These are phyloP conservation scores for Jordanella pulchra DNA, from an alignment of 2,797 vertebrate species.

Conservation along the genomic window DNA sequence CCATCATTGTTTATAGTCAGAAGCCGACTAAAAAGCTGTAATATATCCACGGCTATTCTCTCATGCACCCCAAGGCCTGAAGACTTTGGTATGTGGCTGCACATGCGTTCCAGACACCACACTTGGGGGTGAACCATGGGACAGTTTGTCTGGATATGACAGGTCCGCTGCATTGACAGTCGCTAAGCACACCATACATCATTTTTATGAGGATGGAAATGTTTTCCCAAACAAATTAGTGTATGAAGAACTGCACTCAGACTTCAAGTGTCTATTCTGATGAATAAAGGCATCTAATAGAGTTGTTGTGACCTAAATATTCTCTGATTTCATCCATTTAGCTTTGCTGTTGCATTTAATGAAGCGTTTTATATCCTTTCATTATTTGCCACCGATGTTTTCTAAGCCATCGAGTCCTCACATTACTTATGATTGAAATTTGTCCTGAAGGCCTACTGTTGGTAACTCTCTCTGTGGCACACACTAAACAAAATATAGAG, in stretches of 20 bases:
- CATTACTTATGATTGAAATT: slow-evolving; percentile 32
- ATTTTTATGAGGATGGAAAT: slow-evolving; percentile 42
- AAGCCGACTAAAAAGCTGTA: slow-evolving; percentile 52
- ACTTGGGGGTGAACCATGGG: slow-evolving; percentile 55
- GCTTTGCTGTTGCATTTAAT: slow-evolving; percentile 18
- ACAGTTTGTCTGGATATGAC: slow-evolving; percentile 47
- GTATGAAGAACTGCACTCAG: slow-evolving; percentile 37
- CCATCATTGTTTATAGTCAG: slow-evolving; percentile 53
- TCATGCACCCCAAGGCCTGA: slow-evolving; percentile 37
- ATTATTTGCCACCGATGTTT: slow-evolving; percentile 24
- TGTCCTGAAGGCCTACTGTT: slow-evolving; percentile 10
- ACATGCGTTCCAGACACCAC: slow-evolving; percentile 59
- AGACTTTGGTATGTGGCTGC: slow-evolving; percentile 56
- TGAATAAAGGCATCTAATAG: slow-evolving; percentile 13
- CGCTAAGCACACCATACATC: slow-evolving; percentile 24
- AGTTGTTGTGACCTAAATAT: slow-evolving; percentile 32
- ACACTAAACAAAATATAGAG: not conserved
- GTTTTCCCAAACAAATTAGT: slow-evolving; percentile 44
- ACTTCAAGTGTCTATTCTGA: slow-evolving; percentile 16
- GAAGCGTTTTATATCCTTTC: slow-evolving; percentile 34
- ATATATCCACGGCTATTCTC: slow-evolving; percentile 52
- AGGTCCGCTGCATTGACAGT: slow-evolving; percentile 28
- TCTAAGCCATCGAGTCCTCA: slow-evolving; percentile 29
- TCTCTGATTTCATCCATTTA: slow-evolving; percentile 38
- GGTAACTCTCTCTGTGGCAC: not conserved